Conservation (phyloP, 2,113 vertebrate genomes). For the Taurulus bubalis region DNA sequence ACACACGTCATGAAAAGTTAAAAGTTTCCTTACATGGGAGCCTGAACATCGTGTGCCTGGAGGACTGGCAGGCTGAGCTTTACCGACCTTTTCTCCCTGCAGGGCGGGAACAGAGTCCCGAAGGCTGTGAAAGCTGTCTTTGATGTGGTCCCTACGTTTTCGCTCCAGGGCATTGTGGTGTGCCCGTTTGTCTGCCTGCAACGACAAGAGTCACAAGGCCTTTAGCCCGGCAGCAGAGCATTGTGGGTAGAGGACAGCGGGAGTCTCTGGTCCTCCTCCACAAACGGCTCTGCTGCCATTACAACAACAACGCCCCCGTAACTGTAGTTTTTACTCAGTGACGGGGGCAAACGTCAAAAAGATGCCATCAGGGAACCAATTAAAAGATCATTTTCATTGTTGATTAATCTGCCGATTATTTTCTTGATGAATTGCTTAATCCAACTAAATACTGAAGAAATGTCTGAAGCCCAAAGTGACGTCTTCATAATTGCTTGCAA, state of each 20-base stretch:
- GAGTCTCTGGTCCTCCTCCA: slow-evolving; percentile 28
- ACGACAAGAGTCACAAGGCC: slow-evolving; percentile 74
- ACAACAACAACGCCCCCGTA: neutral
- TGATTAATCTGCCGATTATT: neutral
- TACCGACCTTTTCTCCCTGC: slow-evolving; percentile 98
- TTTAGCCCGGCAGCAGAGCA: slow-evolving; percentile 69
- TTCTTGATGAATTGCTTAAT: neutral
- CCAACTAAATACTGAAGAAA: neutral
- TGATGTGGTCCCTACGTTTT: slow-evolving; percentile 99
- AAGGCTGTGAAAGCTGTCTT: slow-evolving; percentile 99
- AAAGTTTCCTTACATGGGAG: slow-evolving; percentile 32
- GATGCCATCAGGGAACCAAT: too few relatives aligned
- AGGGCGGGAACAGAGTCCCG: slow-evolving; percentile 97
- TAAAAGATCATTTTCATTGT: neutral
- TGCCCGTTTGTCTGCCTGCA: slow-evolving; percentile 98
- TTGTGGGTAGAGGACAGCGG: slow-evolving; percentile 55
- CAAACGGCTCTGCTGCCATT: slow-evolving; percentile 49
- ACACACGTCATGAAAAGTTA: neutral
- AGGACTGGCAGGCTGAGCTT: slow-evolving; percentile 60
- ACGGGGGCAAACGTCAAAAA: neutral
- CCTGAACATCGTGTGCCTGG: slow-evolving; percentile 25
- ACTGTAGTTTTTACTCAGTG: neutral
- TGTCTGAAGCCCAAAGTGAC: too few relatives aligned
- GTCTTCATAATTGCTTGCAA: neutral
- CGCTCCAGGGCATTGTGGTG: slow-evolving; percentile 99